Base-by-base conservation (phyloP, 1,140 invertebrate genomes). In the Dinoponera quadriceps region DNA sequence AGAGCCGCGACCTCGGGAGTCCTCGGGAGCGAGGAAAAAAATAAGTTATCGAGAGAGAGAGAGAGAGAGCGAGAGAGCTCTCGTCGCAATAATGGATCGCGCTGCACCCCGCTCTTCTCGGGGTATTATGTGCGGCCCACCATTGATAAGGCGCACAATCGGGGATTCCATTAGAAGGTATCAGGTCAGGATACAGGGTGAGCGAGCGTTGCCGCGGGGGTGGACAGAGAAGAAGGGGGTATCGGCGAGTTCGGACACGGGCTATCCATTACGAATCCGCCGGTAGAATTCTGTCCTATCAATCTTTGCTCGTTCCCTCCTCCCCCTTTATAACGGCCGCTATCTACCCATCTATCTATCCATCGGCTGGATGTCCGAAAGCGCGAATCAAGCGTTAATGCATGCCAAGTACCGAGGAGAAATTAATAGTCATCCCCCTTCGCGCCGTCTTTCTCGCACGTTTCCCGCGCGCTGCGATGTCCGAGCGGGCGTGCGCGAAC, bases 241-340 rank as follows among this genome's bases (percentile, higher is more conserved):
- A 90, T 90, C 80, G 88, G 85, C 73, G 72, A 87, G 88, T 87
- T 89, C 85, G 90, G 91, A 92, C 91, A 92, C 78, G 89, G 88
- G 91, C 91, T 91, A 92, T 92, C 91, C 91, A 92, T 92, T 91
- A 92, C 87, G 87, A 84, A 89, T 89, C 82, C 88, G 78, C 85
- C 75, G 63, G 62, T 63, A 75, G 85, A 89, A 89, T 89, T 88
- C 85, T 86, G 82, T 89, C 89, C 91, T 89, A 91, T 91, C 91
- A 91, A 90, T 91, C 91, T 89, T 86, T 87, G 81, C 82, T 54
- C 83, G 85, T 68, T 82, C 66, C 72, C 77, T 60, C 29, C 27
- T 18, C 16, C 51, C 22, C 51, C 54, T 54, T 74, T 74, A 60
- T 80, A 29, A 54, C 55, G 27, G 14, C 22, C 68, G 78, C 78